Percentiles rank a stretch among this genome's conserved stretches.
These are phyloP conservation scores for Coenonympha glycerion DNA, from an alignment of 2,888 invertebrate species.

Conservation along the genomic window DNA sequence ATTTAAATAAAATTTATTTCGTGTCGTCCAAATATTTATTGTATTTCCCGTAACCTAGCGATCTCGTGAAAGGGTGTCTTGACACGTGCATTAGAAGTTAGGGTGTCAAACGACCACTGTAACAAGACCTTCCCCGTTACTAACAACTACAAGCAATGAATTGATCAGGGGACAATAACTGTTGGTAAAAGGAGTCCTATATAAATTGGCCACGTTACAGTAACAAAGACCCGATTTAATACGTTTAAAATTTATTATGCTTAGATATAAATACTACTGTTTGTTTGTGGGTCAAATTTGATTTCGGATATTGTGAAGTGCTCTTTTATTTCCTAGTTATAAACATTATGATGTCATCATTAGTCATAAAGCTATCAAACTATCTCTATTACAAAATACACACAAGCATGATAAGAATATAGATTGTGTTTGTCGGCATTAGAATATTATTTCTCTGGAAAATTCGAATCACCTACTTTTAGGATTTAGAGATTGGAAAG, in stretches of 20 bases:
- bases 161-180: conserved; percentile 9
- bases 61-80: conserved; percentile 54
- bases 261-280: conserved; percentile 29
- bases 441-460: background rate
- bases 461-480: background rate
- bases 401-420: background rate
- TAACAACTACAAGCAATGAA: conserved; percentile 11
- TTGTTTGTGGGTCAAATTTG: conserved; percentile 58
- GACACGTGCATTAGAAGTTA: conserved; percentile 54
- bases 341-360: conserved; percentile 49
- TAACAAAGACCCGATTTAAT: conserved; percentile 59
- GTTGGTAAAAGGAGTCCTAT: conserved; percentile 30
- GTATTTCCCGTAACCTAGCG: conserved; percentile 42
- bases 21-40: conserved; percentile 68
- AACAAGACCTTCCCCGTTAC: conserved; percentile 28
- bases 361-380: conserved; percentile 4
- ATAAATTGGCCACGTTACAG: conserved; percentile 35
- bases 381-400: background rate
- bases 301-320: conserved; percentile 58
- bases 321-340: conserved; percentile 56
- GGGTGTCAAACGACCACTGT: conserved; percentile 42
- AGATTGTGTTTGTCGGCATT: background rate
- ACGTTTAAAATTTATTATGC: conserved; percentile 67
- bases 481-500: too few relatives aligned
- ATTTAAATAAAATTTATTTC: conserved; percentile 39